Evolutionary conservation across 2,888 invertebrate species (phyloP).

Genomic region (Idaea dimidiata): DNA sequence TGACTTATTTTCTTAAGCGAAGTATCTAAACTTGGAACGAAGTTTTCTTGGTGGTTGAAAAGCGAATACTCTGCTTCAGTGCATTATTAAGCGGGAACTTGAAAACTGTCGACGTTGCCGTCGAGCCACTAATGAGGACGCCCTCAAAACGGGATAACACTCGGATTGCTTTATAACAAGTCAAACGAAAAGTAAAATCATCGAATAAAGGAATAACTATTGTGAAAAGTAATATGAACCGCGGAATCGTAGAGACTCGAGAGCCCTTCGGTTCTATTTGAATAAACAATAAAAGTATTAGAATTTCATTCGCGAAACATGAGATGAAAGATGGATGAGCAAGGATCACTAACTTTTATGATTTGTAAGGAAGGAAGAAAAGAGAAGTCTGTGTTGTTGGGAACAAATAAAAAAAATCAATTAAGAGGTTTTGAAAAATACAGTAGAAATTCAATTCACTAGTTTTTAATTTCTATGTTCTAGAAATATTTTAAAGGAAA

Average conservation of each 20-base stretch:
- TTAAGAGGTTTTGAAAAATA: no score
- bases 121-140: conserved; percentile 32
- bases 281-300: conserved; percentile 26
- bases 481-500: no score
- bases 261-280: conserved; percentile 16
- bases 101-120: conserved; percentile 25
- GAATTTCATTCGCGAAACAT: conserved; percentile 29
- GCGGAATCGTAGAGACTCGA: conserved; percentile 10
- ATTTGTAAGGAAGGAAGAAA: no score
- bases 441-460: no score
- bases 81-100: conserved; percentile 32
- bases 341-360: conserved; percentile 7
- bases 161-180: conserved; percentile 28
- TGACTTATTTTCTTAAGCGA: conserved; percentile 7
- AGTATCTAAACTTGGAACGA: background rate
- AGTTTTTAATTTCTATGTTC: no score
- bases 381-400: no score
- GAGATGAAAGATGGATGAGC: conserved; percentile 28
- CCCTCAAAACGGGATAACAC: conserved; percentile 28
- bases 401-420: no score
- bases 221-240: conserved; percentile 6
- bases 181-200: conserved; percentile 11
- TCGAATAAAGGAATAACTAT: conserved; percentile 11
- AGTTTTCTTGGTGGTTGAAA: background rate
- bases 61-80: conserved; percentile 2